A percentile compares a stretch with the other conserved stretches of the same genome.
phyloP scores from a whole-genome alignment of 2,113 vertebrate species.

The Paratilapia polleni region DNA sequence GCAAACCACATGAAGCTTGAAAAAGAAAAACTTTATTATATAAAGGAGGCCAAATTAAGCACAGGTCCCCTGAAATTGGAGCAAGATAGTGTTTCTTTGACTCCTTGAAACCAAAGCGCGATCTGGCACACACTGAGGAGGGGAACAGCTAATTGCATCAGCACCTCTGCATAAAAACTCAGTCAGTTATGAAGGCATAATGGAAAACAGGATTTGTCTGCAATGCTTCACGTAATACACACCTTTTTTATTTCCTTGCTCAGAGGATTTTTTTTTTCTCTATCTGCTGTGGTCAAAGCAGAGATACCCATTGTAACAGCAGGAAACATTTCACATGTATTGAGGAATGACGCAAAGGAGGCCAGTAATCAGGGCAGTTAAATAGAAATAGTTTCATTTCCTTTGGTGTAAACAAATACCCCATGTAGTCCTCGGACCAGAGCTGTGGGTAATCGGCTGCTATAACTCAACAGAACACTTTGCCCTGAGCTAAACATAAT shows the following conservation, averaged over 20 bases:
- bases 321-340: constrained; percentile 55
- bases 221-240: constrained; percentile 55
- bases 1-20: constrained; percentile 68
- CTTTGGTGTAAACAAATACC: constrained; percentile 80
- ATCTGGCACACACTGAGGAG: constrained; percentile 66
- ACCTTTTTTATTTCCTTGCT: constrained; percentile 60
- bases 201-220: constrained; percentile 68
- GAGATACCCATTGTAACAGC: constrained; percentile 52
- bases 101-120: constrained; percentile 73
- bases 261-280: background rate
- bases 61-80: constrained; percentile 70
- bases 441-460: constrained; percentile 74
- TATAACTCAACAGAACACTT: constrained; percentile 77
- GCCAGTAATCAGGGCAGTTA: constrained; percentile 70
- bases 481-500: constrained; percentile 75
- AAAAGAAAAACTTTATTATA: constrained; percentile 66
- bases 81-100: constrained; percentile 69
- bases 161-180: constrained; percentile 74
- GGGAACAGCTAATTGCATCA: constrained; percentile 72
- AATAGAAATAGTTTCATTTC: constrained; percentile 77
- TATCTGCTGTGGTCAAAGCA: constrained; percentile 53
- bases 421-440: constrained; percentile 62
- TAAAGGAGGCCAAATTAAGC: constrained; percentile 73
- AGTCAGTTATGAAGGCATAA: constrained; percentile 73
- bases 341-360: constrained; percentile 55